A percentile compares a stretch with the other conserved stretches of the same genome.
Evolutionary conservation across 2,113 vertebrate genomes (phyloP).

Genomic region (Pseudorectes ferrugineus): DNA sequence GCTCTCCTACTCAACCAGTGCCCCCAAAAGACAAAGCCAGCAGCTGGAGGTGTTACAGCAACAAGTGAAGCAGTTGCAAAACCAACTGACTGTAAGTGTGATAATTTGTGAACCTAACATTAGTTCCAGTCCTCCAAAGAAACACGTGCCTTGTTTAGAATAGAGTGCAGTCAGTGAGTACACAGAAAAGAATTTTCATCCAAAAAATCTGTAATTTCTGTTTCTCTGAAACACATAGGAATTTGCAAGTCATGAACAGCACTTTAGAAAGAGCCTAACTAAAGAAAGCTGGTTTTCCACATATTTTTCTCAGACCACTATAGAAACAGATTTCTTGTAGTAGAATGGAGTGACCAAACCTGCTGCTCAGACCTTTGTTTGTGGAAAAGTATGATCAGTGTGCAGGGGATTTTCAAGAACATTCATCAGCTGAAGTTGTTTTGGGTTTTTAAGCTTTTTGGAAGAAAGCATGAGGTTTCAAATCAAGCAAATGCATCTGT

Average conservation of each 20-base stretch:
- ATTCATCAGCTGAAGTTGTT: background rate
- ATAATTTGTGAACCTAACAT: background rate
- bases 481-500: background rate
- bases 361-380: background rate
- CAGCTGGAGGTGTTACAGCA: constrained; percentile 90
- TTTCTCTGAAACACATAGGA: background rate
- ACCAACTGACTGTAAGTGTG: constrained; percentile 86
- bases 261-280: background rate
- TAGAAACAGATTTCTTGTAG: background rate
- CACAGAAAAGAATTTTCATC: background rate
- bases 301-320: background rate
- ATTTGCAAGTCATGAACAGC: background rate
- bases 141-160: background rate
- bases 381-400: background rate
- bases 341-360: background rate
- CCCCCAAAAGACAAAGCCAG: constrained; percentile 88
- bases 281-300: background rate
- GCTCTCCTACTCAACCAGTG: constrained; percentile 85
- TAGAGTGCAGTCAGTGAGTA: background rate
- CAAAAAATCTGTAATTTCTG: background rate
- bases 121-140: background rate
- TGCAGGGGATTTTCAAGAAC: background rate
- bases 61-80: constrained; percentile 93
- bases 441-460: background rate
- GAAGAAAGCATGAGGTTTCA: background rate